These are phyloP conservation scores for Pollicipes pollicipes DNA, from an alignment of 1,140 invertebrate genomes.

Conservation along the genomic window DNA sequence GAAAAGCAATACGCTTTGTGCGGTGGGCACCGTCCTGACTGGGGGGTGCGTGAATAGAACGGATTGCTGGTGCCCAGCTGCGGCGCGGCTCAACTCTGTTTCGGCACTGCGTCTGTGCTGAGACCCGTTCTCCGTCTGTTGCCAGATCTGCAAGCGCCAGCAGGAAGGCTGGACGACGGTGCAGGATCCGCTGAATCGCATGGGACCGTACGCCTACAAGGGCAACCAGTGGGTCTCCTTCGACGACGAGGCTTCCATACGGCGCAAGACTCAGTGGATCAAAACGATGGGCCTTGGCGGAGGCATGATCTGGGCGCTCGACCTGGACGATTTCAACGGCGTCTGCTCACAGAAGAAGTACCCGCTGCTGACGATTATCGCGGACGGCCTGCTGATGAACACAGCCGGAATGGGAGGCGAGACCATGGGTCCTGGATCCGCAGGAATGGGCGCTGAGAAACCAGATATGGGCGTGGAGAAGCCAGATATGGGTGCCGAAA, in stretches of 20 bases:
- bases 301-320: constrained; percentile 91
- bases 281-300: constrained; percentile 76
- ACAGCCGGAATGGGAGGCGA: too few species aligned
- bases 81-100: too few species aligned
- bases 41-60: too few species aligned
- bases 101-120: too few species aligned
- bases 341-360: constrained; percentile 54
- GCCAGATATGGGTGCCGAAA: too few species aligned
- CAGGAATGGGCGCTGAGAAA: too few species aligned
- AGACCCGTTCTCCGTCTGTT: too few species aligned
- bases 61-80: too few species aligned
- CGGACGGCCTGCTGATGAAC: not conserved
- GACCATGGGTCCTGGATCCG: too few species aligned
- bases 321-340: constrained; percentile 85
- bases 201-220: constrained; percentile 70
- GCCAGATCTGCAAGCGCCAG: constrained; percentile 16
- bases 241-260: constrained; percentile 47
- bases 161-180: constrained; percentile 51
- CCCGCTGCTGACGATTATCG: not conserved
- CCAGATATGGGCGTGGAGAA: too few species aligned
- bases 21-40: too few species aligned
- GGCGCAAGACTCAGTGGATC: constrained; percentile 54
- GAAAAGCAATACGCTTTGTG: too few species aligned
- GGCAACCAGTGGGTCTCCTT: constrained; percentile 71
- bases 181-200: constrained; percentile 48